Base-by-base conservation (phyloP, 2,888 invertebrate genomes). In the Thymelicus lineola region DNA sequence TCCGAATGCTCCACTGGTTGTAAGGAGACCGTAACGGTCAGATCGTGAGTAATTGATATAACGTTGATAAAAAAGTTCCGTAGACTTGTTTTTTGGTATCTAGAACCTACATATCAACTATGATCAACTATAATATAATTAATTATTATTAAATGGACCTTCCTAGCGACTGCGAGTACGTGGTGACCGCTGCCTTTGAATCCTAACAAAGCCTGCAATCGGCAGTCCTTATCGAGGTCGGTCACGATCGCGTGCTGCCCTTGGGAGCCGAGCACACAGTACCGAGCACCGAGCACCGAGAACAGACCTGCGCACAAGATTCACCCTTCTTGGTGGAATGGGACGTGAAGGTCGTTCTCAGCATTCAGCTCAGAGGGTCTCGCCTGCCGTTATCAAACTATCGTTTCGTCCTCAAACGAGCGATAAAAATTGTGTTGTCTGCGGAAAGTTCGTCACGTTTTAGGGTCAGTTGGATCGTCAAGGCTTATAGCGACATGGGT, bases 231-330 rank as follows among this genome's bases (percentile, higher is more conserved):
- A 53, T 53, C 53, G 53, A 53, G 53, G 53, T 53, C 53, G 53
- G 53, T 53, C 53, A 35, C 55, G 55, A 35, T 55, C 55, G 28
- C 55, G 55, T 35, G 55, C 28, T 55, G 55, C 55, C 55, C 55
- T 55, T 55, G 55, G 20, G 53, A 55, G 28, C 12, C 20, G 53
- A 20, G 17, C 28, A 35, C 28, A n/a, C n/a, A 48, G 20, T 20
- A 20, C 53, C 7, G 14, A 17, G 50, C 50, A 17, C 50, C 17
- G 14, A 6, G 20, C 50, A 53, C 20, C 20, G 17, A 5, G 28
- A 5, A 20, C 50, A 55, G 55, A n/a, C 55, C 55, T 55, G 55
- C 55, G 55, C 55, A 55, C 28, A 55, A 55, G 14, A 28, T 14
- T 35, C 55, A 55, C 28, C 28, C 55, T 55, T 14, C 28, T 55